Conservation (phyloP, 1,140 invertebrate species). For the Aphelenchoides fujianensis region DNA sequence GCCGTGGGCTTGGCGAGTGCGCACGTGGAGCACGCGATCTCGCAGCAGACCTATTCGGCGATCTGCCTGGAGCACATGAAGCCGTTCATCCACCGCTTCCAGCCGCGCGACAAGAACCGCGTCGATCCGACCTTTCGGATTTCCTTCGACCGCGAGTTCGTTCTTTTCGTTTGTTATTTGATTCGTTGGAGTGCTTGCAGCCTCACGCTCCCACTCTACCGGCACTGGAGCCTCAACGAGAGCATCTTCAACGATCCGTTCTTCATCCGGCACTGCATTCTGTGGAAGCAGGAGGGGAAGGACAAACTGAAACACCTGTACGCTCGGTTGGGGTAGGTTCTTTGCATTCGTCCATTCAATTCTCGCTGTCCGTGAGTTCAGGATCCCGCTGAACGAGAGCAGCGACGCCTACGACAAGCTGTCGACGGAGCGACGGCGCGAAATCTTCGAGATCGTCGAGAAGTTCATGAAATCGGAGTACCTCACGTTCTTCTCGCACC, state of each 20-base stretch:
- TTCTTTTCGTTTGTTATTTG: neutral
- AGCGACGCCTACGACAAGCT: neutral
- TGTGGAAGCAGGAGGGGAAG: slow-evolving; percentile 8
- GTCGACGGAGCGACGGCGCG: neutral
- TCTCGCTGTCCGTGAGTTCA: slow-evolving; percentile 1
- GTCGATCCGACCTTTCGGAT: slow-evolving; percentile 2
- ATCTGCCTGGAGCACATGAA: slow-evolving; percentile 10
- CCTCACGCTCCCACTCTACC: slow-evolving; percentile 2
- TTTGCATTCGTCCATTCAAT: slow-evolving; percentile 2
- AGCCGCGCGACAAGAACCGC: neutral
- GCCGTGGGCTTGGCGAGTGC: neutral
- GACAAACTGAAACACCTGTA: neutral
- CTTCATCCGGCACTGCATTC: neutral
- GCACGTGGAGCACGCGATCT: slow-evolving; percentile 1
- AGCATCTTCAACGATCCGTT: neutral
- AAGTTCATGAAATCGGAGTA: neutral
- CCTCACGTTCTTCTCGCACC: slow-evolving; percentile 16
- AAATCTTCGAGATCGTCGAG: neutral
- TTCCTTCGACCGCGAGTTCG: slow-evolving; percentile 15
- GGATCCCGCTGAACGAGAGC: slow-evolving; percentile 7
- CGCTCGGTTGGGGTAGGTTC: slow-evolving; percentile 6
- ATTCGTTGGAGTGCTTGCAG: no score
- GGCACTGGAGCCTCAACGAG: slow-evolving; percentile 16
- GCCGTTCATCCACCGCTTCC: neutral
- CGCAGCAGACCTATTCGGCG: neutral